These are phyloP conservation scores for Morone chrysops DNA, from an alignment of 2,113 vertebrate genomes.

Conservation along the genomic window DNA sequence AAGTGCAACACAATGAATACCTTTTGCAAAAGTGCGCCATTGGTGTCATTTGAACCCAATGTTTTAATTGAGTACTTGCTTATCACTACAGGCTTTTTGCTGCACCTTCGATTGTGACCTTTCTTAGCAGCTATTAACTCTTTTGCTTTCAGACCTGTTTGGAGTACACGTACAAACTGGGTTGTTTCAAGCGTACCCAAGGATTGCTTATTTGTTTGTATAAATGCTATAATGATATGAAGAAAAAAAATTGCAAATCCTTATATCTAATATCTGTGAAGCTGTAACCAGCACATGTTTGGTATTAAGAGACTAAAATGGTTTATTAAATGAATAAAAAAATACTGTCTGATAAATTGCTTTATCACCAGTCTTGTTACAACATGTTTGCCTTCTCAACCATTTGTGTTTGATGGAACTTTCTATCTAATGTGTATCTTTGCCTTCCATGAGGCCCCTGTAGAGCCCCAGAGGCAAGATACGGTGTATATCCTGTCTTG, in stretches of 20 bases:
- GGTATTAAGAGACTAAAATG: background rate
- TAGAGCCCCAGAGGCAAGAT: constrained; percentile 60
- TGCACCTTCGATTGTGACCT: background rate
- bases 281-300: background rate
- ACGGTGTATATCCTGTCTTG: constrained; percentile 61
- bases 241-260: background rate
- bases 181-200: background rate
- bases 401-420: constrained; percentile 37
- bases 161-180: no score
- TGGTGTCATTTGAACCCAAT: background rate
- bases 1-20: background rate
- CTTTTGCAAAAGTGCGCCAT: background rate
- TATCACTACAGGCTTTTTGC: background rate
- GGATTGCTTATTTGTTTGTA: background rate
- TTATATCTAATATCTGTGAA: background rate
- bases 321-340: background rate
- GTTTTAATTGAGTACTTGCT: background rate
- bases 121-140: no score
- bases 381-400: constrained; percentile 22
- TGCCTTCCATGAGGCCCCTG: constrained; percentile 38
- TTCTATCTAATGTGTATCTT: constrained; percentile 52
- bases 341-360: background rate
- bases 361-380: constrained; percentile 19
- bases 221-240: background rate
- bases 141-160: no score